phyloP scores from a whole-genome alignment of 2,797 vertebrate species.

The Busarellus nigricollis region DNA sequence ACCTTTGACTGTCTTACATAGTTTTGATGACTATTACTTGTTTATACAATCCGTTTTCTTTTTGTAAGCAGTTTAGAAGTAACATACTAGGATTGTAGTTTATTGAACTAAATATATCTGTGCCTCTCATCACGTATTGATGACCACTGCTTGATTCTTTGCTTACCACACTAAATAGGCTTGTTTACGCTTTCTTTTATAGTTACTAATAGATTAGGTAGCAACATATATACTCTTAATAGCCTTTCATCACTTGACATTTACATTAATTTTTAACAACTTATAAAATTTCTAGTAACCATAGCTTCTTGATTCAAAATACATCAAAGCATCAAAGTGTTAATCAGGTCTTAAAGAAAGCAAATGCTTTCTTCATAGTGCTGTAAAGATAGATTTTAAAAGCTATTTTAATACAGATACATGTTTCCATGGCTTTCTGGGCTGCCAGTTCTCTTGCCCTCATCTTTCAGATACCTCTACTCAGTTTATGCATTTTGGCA shows the following conservation, averaged over 20 bases:
- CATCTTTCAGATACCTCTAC: neutral
- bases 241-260: neutral
- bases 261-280: neutral
- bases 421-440: neutral
- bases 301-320: neutral
- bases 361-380: neutral
- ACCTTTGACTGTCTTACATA: neutral
- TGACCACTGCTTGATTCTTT: neutral
- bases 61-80: neutral
- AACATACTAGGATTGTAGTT: neutral
- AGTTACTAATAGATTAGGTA: neutral
- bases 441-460: neutral
- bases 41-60: neutral
- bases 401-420: neutral
- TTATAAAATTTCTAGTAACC: neutral
- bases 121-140: neutral
- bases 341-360: neutral
- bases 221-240: neutral
- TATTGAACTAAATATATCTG: neutral
- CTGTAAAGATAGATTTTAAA: neutral
- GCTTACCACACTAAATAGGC: neutral
- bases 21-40: neutral
- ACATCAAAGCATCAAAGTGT: neutral
- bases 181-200: neutral
- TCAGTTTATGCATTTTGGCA: constrained; percentile 28